Evolutionary conservation across 2,888 invertebrate species (phyloP), one percentile per base, ranked within the genome.

Genomic region (Steromphala cineraria): DNA sequence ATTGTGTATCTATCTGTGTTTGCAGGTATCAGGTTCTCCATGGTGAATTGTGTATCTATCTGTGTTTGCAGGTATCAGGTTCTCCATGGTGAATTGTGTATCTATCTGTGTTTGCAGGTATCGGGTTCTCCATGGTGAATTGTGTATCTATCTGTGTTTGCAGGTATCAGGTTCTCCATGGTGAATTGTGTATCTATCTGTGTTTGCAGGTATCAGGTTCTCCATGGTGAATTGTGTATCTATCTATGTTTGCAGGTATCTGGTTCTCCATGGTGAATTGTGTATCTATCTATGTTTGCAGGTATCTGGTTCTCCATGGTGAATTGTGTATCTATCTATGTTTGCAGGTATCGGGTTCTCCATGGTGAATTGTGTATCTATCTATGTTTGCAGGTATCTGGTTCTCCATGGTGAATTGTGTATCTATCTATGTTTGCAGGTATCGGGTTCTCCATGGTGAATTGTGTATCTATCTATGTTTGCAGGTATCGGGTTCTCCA

Each of bases 251-350:
- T 85, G 0, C 85, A 92, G 93, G 93, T 80, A 85, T 93, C 36
- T 93, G 93, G 5, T 91, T 89, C 84, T 90, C 90, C 36, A 93
- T 93, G 92, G 91, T 92, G 28, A 79, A 36, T 36, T 36, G 36
- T 36, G 2, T 36, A 36, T 36, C n/a, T n/a, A n/a, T n/a, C n/a
- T n/a, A n/a, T n/a, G n/a, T n/a, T n/a, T 85, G 0, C 85, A 92
- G 93, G 93, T 80, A 85, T 93, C 36, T 93, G 93, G 5, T 91
- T 89, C 84, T 90, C 90, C 36, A 93, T 93, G 92, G 91, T 92
- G 28, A 79, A 36, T 36, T 36, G 36, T 36, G 2, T 36, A 36
- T 36, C n/a, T n/a, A n/a, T n/a, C n/a, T n/a, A n/a, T n/a, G n/a
- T n/a, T n/a, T 85, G 0, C 85, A 92, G 93, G 93, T 80, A 85